phyloP scores from a whole-genome alignment of 1,140 invertebrate genomes.

The Atta colombica region DNA sequence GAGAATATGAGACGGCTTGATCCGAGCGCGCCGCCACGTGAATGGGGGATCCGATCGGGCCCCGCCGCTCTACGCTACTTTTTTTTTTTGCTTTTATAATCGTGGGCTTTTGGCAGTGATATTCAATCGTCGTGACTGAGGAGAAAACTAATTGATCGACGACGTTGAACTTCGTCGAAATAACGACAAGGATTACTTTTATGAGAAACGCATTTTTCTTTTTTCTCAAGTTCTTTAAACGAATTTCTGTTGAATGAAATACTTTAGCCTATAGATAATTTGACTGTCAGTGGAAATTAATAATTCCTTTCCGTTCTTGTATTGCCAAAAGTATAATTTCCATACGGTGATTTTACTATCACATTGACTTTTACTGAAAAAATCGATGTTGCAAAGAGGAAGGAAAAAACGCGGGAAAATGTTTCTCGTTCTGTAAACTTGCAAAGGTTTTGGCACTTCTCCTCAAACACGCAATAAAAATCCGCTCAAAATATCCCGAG shows the following conservation, averaged over 20 bases:
- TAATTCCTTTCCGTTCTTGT: neutral
- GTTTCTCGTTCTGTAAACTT: neutral
- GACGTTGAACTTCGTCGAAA: neutral
- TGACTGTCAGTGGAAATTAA: neutral
- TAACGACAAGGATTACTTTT: slow-evolving; percentile 35
- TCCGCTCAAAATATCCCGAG: slow-evolving; percentile 83
- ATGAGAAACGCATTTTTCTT: slow-evolving; percentile 7
- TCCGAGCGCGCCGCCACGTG: neutral
- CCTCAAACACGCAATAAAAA: slow-evolving; percentile 85
- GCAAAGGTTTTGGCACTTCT: slow-evolving; percentile 68
- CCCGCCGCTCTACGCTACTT: slow-evolving; percentile 41
- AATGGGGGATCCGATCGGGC: slow-evolving; percentile 15
- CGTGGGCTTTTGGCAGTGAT: slow-evolving; percentile 86
- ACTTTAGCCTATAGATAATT: neutral
- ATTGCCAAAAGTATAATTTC: neutral
- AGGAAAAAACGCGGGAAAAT: neutral
- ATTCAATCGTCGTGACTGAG: slow-evolving; percentile 85
- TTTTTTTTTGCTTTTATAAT: slow-evolving; percentile 67
- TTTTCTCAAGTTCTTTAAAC: neutral
- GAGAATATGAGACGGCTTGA: slow-evolving; percentile 29
- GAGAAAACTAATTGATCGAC: slow-evolving; percentile 74
- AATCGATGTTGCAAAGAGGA: neutral
- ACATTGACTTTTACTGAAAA: neutral
- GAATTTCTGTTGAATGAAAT: neutral
- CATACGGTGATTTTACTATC: neutral